Evolutionary conservation across 30 jellyfish, hydroid and myxozoan species (phyloP).

Genomic region (Hydra vulgaris): DNA sequence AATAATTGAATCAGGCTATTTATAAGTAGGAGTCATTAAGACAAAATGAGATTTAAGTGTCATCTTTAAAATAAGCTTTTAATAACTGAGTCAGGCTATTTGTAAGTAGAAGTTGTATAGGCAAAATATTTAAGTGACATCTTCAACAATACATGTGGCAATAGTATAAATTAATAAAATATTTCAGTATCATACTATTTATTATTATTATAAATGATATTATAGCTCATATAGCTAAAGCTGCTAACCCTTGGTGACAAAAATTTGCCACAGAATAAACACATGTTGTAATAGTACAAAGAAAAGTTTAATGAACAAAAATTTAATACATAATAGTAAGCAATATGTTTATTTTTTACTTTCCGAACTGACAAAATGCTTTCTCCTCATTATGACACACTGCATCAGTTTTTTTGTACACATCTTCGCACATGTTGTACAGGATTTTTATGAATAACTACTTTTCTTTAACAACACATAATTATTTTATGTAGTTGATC

Average conservation of each 20-base stretch:
- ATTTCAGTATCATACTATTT: too few species aligned
- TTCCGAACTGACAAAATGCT: background rate
- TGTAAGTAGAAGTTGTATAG: too few species aligned
- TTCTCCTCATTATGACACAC: background rate
- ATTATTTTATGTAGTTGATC: background rate
- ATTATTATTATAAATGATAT: too few species aligned
- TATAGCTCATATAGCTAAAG: background rate
- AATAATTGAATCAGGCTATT: too few species aligned
- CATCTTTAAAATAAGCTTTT: too few species aligned
- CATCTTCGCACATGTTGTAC: background rate
- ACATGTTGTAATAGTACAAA: background rate
- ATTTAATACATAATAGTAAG: background rate
- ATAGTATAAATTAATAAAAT: too few species aligned
- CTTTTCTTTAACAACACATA: background rate
- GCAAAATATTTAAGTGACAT: too few species aligned
- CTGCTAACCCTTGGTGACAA: background rate
- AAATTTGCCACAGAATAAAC: background rate
- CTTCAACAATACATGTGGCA: too few species aligned
- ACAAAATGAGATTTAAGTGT: too few species aligned
- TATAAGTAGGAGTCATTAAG: too few species aligned
- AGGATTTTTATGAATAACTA: background rate
- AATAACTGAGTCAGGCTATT: too few species aligned
- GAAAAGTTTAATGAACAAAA: background rate
- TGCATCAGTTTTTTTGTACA: background rate
- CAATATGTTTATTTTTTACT: background rate